Evolutionary conservation across 2,113 vertebrate genomes (phyloP).

Genomic region (Syrmaticus mikado): DNA sequence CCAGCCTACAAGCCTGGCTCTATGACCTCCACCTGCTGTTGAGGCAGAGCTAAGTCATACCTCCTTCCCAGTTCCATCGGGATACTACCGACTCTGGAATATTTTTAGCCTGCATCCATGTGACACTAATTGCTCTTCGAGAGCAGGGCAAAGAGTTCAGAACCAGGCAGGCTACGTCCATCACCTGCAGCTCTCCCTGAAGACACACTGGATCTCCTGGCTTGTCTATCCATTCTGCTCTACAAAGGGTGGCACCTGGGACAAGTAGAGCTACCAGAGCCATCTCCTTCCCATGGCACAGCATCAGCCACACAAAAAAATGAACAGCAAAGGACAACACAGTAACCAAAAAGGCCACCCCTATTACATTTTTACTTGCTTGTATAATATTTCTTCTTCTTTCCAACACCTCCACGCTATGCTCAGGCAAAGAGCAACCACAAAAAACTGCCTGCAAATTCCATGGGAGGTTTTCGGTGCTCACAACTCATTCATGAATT

Average conservation of each 20-base stretch:
- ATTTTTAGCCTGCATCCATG: conserved; percentile 42
- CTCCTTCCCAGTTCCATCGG: neutral
- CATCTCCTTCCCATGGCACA: neutral
- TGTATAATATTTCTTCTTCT: neutral
- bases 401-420: neutral
- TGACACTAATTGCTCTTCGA: neutral
- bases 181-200: neutral
- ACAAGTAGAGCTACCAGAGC: neutral
- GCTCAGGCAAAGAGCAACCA: neutral
- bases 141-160: neutral
- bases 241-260: neutral
- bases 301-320: neutral
- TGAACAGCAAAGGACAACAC: neutral
- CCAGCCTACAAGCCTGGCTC: neutral
- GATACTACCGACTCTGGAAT: neutral
- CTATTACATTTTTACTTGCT: neutral
- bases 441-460: neutral
- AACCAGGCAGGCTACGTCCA: neutral
- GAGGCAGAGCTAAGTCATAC: neutral
- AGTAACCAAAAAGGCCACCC: neutral
- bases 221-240: neutral
- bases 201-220: neutral
- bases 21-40: conserved; percentile 1
- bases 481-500: conserved; percentile 21
- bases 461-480: neutral